Evolutionary conservation across 2,113 vertebrate genomes (phyloP), one percentile per base, ranked within the genome.

Genomic region (Rynchops niger): DNA sequence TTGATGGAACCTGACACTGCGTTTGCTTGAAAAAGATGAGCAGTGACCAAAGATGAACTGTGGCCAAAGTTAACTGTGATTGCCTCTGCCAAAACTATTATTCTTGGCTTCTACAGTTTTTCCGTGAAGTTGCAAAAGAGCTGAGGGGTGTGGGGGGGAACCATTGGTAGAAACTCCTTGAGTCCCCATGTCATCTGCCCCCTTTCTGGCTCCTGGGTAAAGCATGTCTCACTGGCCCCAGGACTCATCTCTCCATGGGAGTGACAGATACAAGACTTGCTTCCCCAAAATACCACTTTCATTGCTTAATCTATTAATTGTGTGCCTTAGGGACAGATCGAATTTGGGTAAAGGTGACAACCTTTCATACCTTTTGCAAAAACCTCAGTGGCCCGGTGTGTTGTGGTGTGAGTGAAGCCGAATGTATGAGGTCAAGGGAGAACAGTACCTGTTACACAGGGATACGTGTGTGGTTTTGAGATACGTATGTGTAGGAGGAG

Each of bases 141-240:
- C 47, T 47, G 9, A 8, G 61, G 22, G 11, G 10, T 12, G 40
- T 11, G 6, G 15, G 7, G 5, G 40, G 40, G 40, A 9, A 1
- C 3, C 19, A 40, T 38, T 66, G 34, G 38, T 23, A 34, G 40
- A 69, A 36, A 34, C 26, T 59, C 9, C 52, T 59, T 2, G 3
- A 21, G 15, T 23, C 40, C 14, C 6, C 3, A 0, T 15, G 29
- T 38, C 0, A 0, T 27, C 42, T 53, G 23, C 18, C 12, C 29
- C 8, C 14, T 34, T 13, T 12, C 15, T 61, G 14, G 25, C n/a
- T 12, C 22, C 22, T 25, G 11, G 15, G 18, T 30, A 29, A 53
- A 40, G 3, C 13, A 69, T 49, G 11, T 67, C 92, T 83, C 76
- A 16, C 83, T 82, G 62, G 86, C 62, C 72, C 38, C 55, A 47